A percentile compares a stretch with the other conserved stretches of the same genome.
Conservation (phyloP, 2,797 vertebrate genomes). For the Pteropus rufus region DNA sequence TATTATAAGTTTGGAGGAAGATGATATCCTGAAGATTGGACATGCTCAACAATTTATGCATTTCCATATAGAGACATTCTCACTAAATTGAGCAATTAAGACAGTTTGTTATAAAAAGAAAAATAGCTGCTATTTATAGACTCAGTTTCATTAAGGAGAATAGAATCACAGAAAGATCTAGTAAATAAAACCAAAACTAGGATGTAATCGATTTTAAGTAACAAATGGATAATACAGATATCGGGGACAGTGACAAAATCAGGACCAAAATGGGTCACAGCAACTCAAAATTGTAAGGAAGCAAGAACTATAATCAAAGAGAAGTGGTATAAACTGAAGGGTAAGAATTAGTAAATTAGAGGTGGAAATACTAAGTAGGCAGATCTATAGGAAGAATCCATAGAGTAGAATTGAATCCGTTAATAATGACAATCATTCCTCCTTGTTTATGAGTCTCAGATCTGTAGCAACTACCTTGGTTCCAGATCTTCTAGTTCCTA, state of each 20-base stretch:
- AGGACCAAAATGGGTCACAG: background rate
- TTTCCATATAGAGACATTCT: background rate
- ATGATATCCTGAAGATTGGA: background rate
- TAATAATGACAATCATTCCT: background rate
- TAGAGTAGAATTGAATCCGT: background rate
- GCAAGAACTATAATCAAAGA: background rate
- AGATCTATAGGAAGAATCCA: background rate
- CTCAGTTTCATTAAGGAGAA: background rate
- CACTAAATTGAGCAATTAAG: background rate
- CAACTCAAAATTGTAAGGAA: background rate
- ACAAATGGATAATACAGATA: background rate
- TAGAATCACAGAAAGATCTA: background rate
- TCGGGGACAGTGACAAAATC: background rate
- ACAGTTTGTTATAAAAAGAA: background rate
- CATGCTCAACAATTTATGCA: background rate
- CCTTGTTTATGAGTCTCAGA: background rate
- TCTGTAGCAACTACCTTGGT: background rate
- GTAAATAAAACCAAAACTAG: background rate
- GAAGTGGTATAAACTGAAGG: background rate
- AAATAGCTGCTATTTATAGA: background rate
- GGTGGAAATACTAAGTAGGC: background rate
- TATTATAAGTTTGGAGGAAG: background rate
- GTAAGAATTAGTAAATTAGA: background rate
- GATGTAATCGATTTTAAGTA: background rate
- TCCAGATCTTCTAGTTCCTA: background rate